These are phyloP conservation scores for Thelohanellus kitauei DNA, from an alignment of 30 jellyfish, hydroid and myxozoan genomes.

Conservation along the genomic window DNA sequence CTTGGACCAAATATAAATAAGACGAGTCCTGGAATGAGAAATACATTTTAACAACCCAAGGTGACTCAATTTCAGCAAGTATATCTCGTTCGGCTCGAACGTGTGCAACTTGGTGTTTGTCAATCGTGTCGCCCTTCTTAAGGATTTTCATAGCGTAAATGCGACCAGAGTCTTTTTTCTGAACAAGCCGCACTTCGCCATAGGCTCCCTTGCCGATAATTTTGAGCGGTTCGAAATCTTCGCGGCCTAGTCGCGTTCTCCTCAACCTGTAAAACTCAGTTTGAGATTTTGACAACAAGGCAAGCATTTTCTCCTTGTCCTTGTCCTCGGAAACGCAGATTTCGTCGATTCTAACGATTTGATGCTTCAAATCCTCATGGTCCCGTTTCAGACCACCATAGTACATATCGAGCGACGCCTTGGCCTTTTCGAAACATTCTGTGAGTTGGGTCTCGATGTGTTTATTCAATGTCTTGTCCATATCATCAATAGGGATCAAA, in stretches of 20 bases:
- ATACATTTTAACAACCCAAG: constrained; percentile 90
- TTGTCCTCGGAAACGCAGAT: too few species aligned
- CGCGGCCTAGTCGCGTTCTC: constrained; percentile 71
- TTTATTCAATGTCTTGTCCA: too few species aligned
- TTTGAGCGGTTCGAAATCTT: constrained; percentile 64
- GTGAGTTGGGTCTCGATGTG: too few species aligned
- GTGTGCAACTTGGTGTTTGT: constrained; percentile 89
- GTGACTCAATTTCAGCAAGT: constrained; percentile 70
- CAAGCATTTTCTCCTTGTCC: too few species aligned
- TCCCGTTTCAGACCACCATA: too few species aligned
- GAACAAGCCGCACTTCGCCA: constrained; percentile 92
- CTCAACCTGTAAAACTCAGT: constrained; percentile 59
- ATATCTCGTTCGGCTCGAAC: constrained; percentile 93
- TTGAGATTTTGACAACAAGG: too few species aligned
- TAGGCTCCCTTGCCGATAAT: constrained; percentile 93
- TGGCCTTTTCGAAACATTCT: too few species aligned
- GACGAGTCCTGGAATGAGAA: constrained; percentile 79
- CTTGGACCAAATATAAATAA: constrained; percentile 58
- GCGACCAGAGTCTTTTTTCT: constrained; percentile 84
- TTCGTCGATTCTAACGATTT: too few species aligned
- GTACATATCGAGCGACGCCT: too few species aligned
- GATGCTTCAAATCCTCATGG: too few species aligned
- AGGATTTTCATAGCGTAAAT: constrained; percentile 89
- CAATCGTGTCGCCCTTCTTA: constrained; percentile 78
- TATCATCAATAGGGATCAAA: too few species aligned